These are phyloP conservation scores for Danaus plexippus DNA, from an alignment of 1,140 invertebrate genomes.

Conservation along the genomic window DNA sequence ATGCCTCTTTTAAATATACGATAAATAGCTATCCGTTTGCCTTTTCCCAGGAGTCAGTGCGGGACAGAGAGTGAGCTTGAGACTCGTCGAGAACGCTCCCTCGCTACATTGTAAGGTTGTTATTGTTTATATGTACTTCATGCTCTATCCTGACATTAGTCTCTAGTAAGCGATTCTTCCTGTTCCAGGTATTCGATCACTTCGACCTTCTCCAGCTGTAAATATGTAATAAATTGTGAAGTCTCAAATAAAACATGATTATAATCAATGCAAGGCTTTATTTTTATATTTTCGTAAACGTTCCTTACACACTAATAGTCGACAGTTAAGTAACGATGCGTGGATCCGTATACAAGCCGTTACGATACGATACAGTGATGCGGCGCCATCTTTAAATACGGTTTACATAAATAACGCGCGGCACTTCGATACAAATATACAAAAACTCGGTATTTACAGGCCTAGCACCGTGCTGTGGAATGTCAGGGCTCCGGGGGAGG, in stretches of 20 bases:
- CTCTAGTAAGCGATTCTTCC: no score
- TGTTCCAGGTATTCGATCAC: no score
- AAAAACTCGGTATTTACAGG: constrained; percentile 53
- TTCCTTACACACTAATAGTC: constrained; percentile 53
- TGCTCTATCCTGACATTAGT: no score
- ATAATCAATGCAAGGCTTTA: constrained; percentile 66
- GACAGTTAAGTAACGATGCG: constrained; percentile 61
- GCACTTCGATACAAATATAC: constrained; percentile 56
- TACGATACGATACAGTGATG: constrained; percentile 37
- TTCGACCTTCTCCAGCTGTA: no score
- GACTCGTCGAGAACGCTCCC: no score
- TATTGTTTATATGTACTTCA: no score
- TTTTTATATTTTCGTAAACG: constrained; percentile 55
- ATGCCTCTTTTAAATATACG: no score
- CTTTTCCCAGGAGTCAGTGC: no score
- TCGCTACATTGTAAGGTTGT: no score
- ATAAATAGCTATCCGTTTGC: no score
- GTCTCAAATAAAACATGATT: constrained; percentile 40
- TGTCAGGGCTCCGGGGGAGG: constrained; percentile 16
- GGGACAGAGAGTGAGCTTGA: no score
- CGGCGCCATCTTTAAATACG: constrained; percentile 46
- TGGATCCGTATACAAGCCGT: constrained; percentile 50
- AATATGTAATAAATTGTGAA: constrained; percentile 2
- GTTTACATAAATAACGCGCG: constrained; percentile 48
- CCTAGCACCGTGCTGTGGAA: constrained; percentile 34